Conservation (phyloP, 1,140 invertebrate genomes). For the Drosophila biarmipes region DNA sequence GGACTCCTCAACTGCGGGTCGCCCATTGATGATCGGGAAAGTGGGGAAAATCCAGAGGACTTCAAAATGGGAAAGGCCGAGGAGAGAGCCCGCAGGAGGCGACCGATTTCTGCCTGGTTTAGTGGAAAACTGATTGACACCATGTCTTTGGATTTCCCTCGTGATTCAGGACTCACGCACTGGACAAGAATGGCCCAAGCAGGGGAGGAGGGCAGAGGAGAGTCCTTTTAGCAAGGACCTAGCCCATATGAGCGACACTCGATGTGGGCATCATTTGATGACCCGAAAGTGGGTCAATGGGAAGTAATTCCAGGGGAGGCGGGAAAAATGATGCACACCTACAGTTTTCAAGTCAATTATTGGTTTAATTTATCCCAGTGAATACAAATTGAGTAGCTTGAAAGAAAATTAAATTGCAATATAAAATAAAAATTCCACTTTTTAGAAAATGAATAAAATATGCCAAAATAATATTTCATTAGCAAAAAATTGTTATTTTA, state of each 20-base stretch:
- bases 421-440: no score
- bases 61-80: neutral
- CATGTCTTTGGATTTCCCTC: slow-evolving; percentile 74
- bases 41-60: neutral
- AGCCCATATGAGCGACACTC: slow-evolving; percentile 28
- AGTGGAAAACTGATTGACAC: slow-evolving; percentile 67
- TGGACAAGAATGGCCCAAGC: slow-evolving; percentile 8
- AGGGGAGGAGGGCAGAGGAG: neutral
- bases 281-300: slow-evolving; percentile 36
- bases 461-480: no score
- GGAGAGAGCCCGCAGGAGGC: slow-evolving; percentile 34
- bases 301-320: neutral
- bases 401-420: no score
- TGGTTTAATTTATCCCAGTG: neutral
- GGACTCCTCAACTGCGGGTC: slow-evolving; percentile 7
- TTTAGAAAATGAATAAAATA: no score
- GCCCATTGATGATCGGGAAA: slow-evolving; percentile 4
- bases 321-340: neutral
- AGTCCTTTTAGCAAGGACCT: slow-evolving; percentile 19
- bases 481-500: no score
- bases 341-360: neutral
- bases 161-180: slow-evolving; percentile 49
- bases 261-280: slow-evolving; percentile 38
- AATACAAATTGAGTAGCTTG: no score
- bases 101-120: slow-evolving; percentile 34